Conservation (phyloP, 2,113 vertebrate species). For the Ictalurus punctatus region DNA sequence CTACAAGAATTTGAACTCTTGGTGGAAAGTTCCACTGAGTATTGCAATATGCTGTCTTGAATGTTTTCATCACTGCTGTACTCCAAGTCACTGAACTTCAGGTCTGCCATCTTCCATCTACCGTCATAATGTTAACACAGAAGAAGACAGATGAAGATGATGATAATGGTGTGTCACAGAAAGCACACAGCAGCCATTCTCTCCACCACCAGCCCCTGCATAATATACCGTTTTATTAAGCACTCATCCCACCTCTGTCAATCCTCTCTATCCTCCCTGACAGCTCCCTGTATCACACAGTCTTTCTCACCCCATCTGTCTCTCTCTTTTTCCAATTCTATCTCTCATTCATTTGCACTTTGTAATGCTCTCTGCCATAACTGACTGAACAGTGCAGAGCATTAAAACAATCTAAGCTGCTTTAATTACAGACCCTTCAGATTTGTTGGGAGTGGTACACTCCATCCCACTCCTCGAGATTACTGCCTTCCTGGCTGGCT, state of each 20-base stretch:
- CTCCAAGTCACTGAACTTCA: neutral
- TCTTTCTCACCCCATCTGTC: neutral
- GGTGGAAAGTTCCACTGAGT: neutral
- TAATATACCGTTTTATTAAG: slow-evolving; percentile 4
- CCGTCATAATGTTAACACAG: slow-evolving; percentile 7
- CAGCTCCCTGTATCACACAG: neutral
- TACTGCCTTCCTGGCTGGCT: too few species aligned
- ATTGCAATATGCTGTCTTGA: neutral
- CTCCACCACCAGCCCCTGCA: neutral
- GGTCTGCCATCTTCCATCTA: neutral
- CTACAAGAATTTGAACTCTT: neutral
- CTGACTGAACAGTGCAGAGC: neutral
- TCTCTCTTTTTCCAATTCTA: neutral
- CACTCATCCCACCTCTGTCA: neutral
- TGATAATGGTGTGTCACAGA: neutral
- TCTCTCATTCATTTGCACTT: neutral
- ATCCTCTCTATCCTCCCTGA: neutral
- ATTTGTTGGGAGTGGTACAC: neutral
- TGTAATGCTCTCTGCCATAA: neutral
- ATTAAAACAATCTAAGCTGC: neutral
- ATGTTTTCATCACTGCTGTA: neutral
- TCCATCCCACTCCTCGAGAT: too few species aligned
- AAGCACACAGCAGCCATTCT: slow-evolving; percentile 7
- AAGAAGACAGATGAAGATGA: slow-evolving; percentile 17
- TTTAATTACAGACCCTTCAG: too few species aligned